A percentile compares a stretch with the other conserved stretches of the same genome.
Conservation (phyloP, 2,888 invertebrate genomes). For the Apodemia duryi region DNA sequence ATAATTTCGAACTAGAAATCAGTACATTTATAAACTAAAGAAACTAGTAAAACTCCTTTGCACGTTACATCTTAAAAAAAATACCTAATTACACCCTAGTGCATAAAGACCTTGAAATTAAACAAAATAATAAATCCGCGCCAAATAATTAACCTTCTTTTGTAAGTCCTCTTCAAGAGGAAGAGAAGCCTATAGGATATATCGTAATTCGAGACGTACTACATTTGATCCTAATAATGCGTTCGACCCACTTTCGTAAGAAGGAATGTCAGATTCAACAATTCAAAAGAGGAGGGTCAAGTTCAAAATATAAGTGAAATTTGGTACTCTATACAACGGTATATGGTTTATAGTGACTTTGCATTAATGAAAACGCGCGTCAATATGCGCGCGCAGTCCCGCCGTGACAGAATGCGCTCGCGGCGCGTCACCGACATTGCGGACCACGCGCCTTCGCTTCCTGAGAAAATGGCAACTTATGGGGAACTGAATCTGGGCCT, state of each 20-base stretch:
- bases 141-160: too few species aligned
- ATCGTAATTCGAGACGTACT: too few species aligned
- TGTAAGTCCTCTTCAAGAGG: too few species aligned
- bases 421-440: constrained; percentile 40
- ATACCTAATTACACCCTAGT: too few species aligned
- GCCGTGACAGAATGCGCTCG: constrained; percentile 72
- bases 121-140: too few species aligned
- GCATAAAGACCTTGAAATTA: too few species aligned
- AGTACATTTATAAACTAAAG: too few species aligned
- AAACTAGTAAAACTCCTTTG: too few species aligned
- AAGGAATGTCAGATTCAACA: background rate
- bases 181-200: too few species aligned
- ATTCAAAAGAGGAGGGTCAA: background rate
- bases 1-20: too few species aligned
- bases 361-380: constrained; percentile 65
- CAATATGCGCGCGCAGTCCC: constrained; percentile 66
- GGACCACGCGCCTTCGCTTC: constrained; percentile 51
- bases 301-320: constrained; percentile 16
- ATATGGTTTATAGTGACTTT: constrained; percentile 45
- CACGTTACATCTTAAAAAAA: too few species aligned
- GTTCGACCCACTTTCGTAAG: background rate
- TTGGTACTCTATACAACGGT: background rate
- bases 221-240: background rate
- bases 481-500: constrained; percentile 73
- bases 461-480: constrained; percentile 77